Percentiles rank a stretch among this genome's conserved stretches.
Evolutionary conservation across 2,113 vertebrate species (phyloP).

Genomic region (Vanacampus margaritifer): DNA sequence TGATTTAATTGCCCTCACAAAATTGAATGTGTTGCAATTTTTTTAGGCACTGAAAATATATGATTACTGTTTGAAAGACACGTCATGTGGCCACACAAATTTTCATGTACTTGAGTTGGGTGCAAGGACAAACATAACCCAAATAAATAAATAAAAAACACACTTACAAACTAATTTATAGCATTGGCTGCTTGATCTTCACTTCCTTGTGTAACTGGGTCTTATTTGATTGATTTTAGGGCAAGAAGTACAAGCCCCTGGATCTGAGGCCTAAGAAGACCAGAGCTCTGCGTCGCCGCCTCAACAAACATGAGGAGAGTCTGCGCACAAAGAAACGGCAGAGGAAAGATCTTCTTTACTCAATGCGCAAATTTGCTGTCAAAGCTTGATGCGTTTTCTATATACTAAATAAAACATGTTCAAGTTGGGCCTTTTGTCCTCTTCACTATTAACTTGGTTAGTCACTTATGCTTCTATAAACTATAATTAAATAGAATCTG

Average conservation of each 20-base stretch:
- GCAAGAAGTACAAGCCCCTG: conserved; percentile 97
- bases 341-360: conserved; percentile 87
- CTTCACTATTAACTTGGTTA: background rate
- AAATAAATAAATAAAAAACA: no score
- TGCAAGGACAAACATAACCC: no score
- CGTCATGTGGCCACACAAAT: background rate
- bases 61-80: background rate
- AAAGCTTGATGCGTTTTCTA: conserved; percentile 81
- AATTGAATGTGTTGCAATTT: no score
- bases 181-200: no score
- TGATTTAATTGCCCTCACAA: no score
- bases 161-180: no score
- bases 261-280: conserved; percentile 98
- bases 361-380: conserved; percentile 88
- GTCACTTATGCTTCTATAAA: background rate
- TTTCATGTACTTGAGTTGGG: background rate
- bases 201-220: background rate
- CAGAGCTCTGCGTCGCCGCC: conserved; percentile 85
- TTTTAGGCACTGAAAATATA: background rate
- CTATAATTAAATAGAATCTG: background rate
- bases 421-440: background rate
- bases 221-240: conserved; percentile 62
- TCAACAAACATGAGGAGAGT: conserved; percentile 89
- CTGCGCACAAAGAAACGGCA: conserved; percentile 95
- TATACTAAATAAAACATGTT: conserved; percentile 68